Conservation (phyloP, 1,140 invertebrate genomes). For the Sweltsa coloradensis region DNA sequence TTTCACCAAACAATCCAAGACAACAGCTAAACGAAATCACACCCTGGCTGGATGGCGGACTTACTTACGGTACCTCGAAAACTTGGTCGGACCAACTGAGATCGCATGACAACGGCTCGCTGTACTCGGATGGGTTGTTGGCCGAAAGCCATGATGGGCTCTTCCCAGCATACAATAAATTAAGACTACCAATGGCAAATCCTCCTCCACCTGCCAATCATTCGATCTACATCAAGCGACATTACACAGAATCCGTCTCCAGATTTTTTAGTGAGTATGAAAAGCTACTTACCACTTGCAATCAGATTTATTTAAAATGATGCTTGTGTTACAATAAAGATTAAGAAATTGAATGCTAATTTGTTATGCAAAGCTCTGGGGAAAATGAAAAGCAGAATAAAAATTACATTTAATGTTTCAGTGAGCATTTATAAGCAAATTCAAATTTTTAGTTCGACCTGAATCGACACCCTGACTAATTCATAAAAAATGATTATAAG, state of each 20-base stretch:
- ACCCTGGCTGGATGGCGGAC: slow-evolving; percentile 44
- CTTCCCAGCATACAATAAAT: slow-evolving; percentile 38
- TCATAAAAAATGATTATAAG: too few relatives aligned
- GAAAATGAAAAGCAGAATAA: too few relatives aligned
- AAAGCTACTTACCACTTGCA: background rate
- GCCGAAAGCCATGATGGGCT: slow-evolving; percentile 28
- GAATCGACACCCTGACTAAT: too few relatives aligned
- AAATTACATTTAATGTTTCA: too few relatives aligned
- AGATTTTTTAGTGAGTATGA: slow-evolving; percentile 41
- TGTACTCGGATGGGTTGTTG: slow-evolving; percentile 31
- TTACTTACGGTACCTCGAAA: slow-evolving; percentile 45
- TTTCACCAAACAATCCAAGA: slow-evolving; percentile 39
- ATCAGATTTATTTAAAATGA: too few relatives aligned
- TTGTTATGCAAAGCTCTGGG: too few relatives aligned
- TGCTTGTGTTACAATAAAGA: too few relatives aligned
- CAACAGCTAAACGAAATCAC: slow-evolving; percentile 51
- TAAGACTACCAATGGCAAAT: slow-evolving; percentile 41
- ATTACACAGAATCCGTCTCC: slow-evolving; percentile 31
- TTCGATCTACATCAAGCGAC: slow-evolving; percentile 24
- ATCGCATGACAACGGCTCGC: slow-evolving; percentile 32
- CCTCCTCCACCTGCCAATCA: slow-evolving; percentile 42
- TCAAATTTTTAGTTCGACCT: too few relatives aligned
- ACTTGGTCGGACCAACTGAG: slow-evolving; percentile 41
- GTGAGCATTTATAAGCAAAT: too few relatives aligned
- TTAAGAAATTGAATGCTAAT: too few relatives aligned